A percentile compares a stretch with the other conserved stretches of the same genome.
phyloP scores from a whole-genome alignment of 1,140 invertebrate genomes.

The Mya arenaria region DNA sequence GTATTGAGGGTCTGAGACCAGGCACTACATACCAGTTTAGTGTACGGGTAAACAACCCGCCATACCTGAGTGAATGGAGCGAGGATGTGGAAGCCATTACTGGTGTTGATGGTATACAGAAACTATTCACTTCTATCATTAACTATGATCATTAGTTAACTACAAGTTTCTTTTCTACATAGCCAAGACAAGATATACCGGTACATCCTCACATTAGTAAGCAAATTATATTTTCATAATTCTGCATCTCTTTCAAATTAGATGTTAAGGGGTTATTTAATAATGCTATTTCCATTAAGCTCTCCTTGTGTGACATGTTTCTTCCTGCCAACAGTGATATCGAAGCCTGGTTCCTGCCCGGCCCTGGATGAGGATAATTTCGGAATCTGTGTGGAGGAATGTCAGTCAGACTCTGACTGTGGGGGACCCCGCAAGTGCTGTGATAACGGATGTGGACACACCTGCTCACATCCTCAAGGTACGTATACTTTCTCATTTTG shows the following conservation, averaged over 20 bases:
- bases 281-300: background rate
- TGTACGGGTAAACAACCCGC: constrained; percentile 49
- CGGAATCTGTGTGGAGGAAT: constrained; percentile 44
- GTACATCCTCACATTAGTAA: no score
- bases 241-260: no score
- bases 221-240: no score
- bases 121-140: no score
- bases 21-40: constrained; percentile 38
- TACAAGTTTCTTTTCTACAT: no score
- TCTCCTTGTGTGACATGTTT: no score
- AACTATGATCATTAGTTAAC: no score
- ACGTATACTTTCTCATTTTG: background rate
- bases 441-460: constrained; percentile 53
- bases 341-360: constrained; percentile 29
- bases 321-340: no score
- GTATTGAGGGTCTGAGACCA: background rate
- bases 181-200: no score
- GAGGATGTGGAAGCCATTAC: background rate
- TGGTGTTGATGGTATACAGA: no score
- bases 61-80: constrained; percentile 51
- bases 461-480: constrained; percentile 35
- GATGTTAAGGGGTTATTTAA: no score
- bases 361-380: background rate
- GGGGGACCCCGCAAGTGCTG: constrained; percentile 45
- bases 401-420: constrained; percentile 36